Percentiles rank a stretch among this genome's conserved stretches.
Evolutionary conservation across 2,113 vertebrate genomes (phyloP).

Genomic region (Sterna hirundo): DNA sequence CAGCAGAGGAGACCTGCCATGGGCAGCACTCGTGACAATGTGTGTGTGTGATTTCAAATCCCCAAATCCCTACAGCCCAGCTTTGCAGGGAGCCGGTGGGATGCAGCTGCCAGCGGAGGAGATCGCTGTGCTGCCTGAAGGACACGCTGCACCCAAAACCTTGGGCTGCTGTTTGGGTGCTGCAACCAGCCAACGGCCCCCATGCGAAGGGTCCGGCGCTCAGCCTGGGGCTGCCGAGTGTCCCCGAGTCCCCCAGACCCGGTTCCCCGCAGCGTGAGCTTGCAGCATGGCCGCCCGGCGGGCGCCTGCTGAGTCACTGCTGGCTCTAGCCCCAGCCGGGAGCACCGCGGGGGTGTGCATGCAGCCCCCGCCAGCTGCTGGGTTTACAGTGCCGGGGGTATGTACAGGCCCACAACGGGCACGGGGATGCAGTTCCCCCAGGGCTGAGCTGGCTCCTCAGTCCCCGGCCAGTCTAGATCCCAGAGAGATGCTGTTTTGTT

Average conservation of each 20-base stretch:
- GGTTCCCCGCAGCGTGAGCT: background rate
- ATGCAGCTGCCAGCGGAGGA: background rate
- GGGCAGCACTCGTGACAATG: background rate
- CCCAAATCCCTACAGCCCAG: background rate
- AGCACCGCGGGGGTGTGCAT: background rate
- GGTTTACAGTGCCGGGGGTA: background rate
- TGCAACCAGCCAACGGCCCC: rapidly evolving
- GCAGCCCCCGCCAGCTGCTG: background rate
- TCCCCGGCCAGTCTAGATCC: background rate
- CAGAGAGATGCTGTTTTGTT: background rate
- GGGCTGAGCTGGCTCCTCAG: background rate
- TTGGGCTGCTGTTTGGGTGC: background rate
- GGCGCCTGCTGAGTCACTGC: background rate
- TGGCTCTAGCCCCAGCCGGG: background rate
- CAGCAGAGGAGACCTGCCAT: rapidly evolving
- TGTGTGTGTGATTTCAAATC: background rate
- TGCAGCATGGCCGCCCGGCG: rapidly evolving
- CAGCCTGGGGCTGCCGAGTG: background rate
- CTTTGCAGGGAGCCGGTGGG: background rate
- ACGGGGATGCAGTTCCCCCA: background rate
- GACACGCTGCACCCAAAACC: background rate
- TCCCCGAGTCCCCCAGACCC: rapidly evolving
- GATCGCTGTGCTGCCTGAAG: background rate
- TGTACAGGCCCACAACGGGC: rapidly evolving
- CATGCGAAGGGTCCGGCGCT: rapidly evolving